A percentile compares a stretch with the other conserved stretches of the same genome.
phyloP scores from a whole-genome alignment of 2,113 vertebrate genomes.

The Pipa parva region DNA sequence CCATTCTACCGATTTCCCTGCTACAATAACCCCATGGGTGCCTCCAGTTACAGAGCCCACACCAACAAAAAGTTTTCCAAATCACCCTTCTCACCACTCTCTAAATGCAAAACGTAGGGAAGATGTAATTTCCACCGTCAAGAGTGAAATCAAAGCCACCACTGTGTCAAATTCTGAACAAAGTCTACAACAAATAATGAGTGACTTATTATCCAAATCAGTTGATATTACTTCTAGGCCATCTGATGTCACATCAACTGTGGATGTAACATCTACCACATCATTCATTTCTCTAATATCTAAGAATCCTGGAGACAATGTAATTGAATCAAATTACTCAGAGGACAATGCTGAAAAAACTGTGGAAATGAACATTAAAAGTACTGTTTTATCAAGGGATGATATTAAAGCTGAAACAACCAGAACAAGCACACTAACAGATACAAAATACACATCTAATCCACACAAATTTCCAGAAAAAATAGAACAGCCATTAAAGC shows the following conservation, averaged over 20 bases:
- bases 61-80: conserved; percentile 3
- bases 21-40: background rate
- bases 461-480: background rate
- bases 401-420: background rate
- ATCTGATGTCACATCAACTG: background rate
- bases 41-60: background rate
- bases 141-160: background rate
- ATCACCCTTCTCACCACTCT: background rate
- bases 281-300: background rate
- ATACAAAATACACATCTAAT: background rate
- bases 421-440: background rate
- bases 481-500: fast-evolving
- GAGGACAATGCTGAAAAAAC: background rate
- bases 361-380: background rate
- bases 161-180: conserved; percentile 1
- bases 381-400: background rate
- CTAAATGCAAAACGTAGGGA: background rate
- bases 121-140: background rate
- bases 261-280: background rate
- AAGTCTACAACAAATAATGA: conserved; percentile 3
- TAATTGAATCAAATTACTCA: background rate
- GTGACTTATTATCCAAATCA: background rate
- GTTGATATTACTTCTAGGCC: background rate
- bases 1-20: background rate
- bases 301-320: background rate